Base-by-base conservation (phyloP, 2,888 invertebrate species). In the Brachylomia viminalis region DNA sequence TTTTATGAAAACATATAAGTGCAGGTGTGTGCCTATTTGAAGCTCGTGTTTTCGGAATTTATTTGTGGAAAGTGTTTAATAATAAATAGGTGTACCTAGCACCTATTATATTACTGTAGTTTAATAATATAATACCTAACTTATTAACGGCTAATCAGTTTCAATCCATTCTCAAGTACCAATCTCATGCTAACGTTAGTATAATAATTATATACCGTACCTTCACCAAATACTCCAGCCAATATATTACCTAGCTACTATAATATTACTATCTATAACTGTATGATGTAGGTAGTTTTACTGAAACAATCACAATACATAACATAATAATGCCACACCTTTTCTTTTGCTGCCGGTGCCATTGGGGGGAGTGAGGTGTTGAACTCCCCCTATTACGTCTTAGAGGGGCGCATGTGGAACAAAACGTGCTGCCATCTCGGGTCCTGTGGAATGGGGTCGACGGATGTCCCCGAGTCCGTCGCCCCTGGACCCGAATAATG, bases 61-160 rank as follows among this genome's bases (percentile, higher is more conserved):
- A 20, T 56, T 56, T 13, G 45, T 56, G 6, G 17, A 1, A 47
- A 0, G 11, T 52, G 4, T n/a, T 42, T 10, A 7, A n/a, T n/a
- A n/a, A n/a, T n/a, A n/a, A n/a, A n/a, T n/a, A n/a, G n/a, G n/a
- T n/a, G n/a, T n/a, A n/a, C n/a, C n/a, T n/a, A 38, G 38, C 38
- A 38, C 38, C 38, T 38, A 4, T 38, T 38, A 6, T 38, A 42
- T 10, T 23, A 6, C 5, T 13, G 17, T 64, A 33, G 5, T 64
- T 64, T 52, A 7, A 49, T 52, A 7, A 49, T 23, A 27, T 30
- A 71, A 67, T 11, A 72, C 1, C 17, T 2, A 30, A 30, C 30
- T 72, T 61, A 49, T 73, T n/a, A 30, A 42, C 20, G 11, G 27
- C 20, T 47, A 38, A 47, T 52, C 59, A 61, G 52, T 61, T n/a